Base-by-base conservation (phyloP, 2,113 vertebrate species). In the Ascaphus truei region DNA sequence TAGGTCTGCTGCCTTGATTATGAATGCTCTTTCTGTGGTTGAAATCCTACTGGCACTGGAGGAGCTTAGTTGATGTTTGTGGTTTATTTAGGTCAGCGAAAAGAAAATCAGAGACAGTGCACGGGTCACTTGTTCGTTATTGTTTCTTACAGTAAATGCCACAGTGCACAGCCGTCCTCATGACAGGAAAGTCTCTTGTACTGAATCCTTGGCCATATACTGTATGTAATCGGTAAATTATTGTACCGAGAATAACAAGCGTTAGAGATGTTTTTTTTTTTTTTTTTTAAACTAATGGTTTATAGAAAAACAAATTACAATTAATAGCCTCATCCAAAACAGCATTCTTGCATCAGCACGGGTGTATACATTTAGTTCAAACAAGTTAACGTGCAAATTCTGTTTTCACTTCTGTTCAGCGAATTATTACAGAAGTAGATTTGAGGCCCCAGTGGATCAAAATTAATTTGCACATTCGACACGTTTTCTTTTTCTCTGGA, bases 221-320 rank as follows among this genome's bases (percentile, higher is more conserved):
- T 57, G 11, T 30, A 23, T 41, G 26, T n/a, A n/a, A n/a, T n/a
- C 16, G 23, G 64, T 33, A 58, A 56, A 59, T 27, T 3, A 48
- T 25, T 13, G 20, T 33, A 68, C 18, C 3, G 48, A 15, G 18
- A 15, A 41, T 5, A 27, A 7, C 43, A 18, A 11, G 30, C 5
- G 26, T 22, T 22, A 45, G 43, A 34, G 33, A 58, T 31, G 8
- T 13, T n/a, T 16, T 36, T 55, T 68, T 68, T 34, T 34, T 57
- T 56, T 29, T 55, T 68, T 68, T 34, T 34, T 57, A 45, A 26
- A 31, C 26, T 18, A 45, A 29, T 68, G 65, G 59, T 58, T 68
- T 53, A 68, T 55, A 68, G 53, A 20, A 68, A 34, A 37, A 30
- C 31, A 68, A 68, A 68, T 59, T 56, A 26, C 53, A 68, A 47